Evolutionary conservation across 2,113 vertebrate species (phyloP).

Genomic region (Apodemus speciosus): DNA sequence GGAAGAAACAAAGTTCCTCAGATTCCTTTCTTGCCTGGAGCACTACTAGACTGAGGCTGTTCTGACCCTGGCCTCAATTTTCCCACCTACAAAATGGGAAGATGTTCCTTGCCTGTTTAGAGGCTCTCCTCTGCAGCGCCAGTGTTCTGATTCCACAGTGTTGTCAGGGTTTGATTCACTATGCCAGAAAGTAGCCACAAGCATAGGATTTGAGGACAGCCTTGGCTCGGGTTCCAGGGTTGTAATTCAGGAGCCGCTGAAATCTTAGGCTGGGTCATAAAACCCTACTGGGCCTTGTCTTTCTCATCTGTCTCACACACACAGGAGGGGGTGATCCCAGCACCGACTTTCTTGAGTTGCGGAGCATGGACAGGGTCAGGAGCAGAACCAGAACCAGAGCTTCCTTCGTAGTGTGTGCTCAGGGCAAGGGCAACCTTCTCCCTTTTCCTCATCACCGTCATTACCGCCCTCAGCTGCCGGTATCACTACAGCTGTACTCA

Average conservation of each 20-base stretch:
- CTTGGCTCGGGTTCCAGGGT: not conserved
- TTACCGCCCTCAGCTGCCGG: fast-evolving
- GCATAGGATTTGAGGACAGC: not conserved
- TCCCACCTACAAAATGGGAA: not conserved
- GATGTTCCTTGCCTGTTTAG: not conserved
- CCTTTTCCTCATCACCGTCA: no score
- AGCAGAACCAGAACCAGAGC: not conserved
- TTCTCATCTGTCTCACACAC: not conserved
- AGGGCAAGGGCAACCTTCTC: no score
- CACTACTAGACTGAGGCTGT: not conserved
- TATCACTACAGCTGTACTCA: not conserved
- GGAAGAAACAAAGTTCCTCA: not conserved
- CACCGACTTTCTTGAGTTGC: not conserved
- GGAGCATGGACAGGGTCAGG: not conserved
- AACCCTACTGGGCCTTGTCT: not conserved
- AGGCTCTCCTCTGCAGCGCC: not conserved
- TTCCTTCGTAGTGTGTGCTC: not conserved
- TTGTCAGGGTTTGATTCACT: not conserved
- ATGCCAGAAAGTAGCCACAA: not conserved
- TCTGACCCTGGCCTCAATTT: not conserved
- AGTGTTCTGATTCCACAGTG: not conserved
- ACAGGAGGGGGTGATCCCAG: not conserved
- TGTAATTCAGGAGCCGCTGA: not conserved
- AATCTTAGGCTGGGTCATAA: not conserved
- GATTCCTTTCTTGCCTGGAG: not conserved